Percentiles rank a stretch among this genome's conserved stretches.
phyloP scores from a whole-genome alignment of 1,140 invertebrate genomes.

The Mercenaria mercenaria region DNA sequence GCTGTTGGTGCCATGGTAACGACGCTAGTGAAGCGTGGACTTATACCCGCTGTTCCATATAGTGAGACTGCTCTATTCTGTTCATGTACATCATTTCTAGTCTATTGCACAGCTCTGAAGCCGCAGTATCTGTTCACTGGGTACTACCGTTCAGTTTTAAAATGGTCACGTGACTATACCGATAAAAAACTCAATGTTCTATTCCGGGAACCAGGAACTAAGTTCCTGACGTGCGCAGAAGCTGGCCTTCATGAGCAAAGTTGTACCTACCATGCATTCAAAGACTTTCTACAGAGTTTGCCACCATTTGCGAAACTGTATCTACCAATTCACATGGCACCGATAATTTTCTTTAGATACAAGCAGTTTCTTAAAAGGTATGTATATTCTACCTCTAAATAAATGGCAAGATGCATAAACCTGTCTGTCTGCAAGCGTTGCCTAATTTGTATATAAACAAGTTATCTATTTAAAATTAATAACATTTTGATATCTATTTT shows the following conservation, averaged over 20 bases:
- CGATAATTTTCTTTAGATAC: constrained; percentile 78
- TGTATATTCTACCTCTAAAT: constrained; percentile 29
- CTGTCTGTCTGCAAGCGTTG: too few species aligned
- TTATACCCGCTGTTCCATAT: constrained; percentile 72
- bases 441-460: too few species aligned
- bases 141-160: constrained; percentile 80
- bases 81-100: constrained; percentile 74
- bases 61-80: constrained; percentile 77
- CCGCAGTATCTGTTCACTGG: constrained; percentile 76
- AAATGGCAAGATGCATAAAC: not conserved
- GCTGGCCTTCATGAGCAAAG: constrained; percentile 75
- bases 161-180: constrained; percentile 81
- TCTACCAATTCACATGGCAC: constrained; percentile 80
- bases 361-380: constrained; percentile 75
- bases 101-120: constrained; percentile 75
- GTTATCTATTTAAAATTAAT: too few species aligned
- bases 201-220: constrained; percentile 71
- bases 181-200: constrained; percentile 71
- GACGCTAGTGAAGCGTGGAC: constrained; percentile 74
- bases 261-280: constrained; percentile 76
- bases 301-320: constrained; percentile 81
- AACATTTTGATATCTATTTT: too few species aligned
- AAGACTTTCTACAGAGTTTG: constrained; percentile 75
- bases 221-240: constrained; percentile 78
- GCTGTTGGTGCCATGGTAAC: constrained; percentile 78